Evolutionary conservation across 2,113 vertebrate species (phyloP).

Genomic region (Mesoclemmys tuberculata): DNA sequence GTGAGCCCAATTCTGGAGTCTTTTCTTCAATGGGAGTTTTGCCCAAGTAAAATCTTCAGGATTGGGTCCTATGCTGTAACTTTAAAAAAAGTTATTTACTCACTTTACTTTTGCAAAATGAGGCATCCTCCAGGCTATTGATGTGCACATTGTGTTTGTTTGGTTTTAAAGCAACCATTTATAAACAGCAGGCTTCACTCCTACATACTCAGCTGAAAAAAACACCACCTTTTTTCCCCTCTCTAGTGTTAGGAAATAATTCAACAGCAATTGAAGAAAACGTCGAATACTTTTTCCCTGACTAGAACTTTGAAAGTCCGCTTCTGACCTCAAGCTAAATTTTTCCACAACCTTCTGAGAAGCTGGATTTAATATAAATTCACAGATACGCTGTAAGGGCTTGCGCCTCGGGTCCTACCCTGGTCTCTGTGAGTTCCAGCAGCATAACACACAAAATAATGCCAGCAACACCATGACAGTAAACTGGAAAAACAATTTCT

Average conservation of each 20-base stretch:
- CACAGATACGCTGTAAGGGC: neutral
- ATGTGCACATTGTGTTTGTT: neutral
- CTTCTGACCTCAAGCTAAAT: neutral
- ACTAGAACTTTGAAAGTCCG: neutral
- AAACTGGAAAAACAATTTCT: neutral
- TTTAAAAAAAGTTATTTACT: neutral
- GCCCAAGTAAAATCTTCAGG: neutral
- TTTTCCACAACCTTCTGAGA: neutral
- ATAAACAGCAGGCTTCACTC: neutral
- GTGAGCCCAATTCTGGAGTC: neutral
- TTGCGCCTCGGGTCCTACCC: neutral
- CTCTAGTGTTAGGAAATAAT: neutral
- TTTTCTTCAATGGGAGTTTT: neutral
- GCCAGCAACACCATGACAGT: rapidly evolving
- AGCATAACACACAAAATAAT: neutral
- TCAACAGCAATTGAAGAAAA: neutral
- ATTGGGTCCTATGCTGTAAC: neutral
- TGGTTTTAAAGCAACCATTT: neutral
- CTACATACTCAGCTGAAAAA: neutral
- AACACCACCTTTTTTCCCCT: neutral
- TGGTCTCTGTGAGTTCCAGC: neutral
- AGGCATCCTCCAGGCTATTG: neutral
- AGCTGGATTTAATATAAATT: neutral
- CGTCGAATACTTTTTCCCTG: neutral
- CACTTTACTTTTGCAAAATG: neutral